Evolutionary conservation across 2,113 vertebrate genomes (phyloP).

Genomic region (Halichoeres trimaculatus): DNA sequence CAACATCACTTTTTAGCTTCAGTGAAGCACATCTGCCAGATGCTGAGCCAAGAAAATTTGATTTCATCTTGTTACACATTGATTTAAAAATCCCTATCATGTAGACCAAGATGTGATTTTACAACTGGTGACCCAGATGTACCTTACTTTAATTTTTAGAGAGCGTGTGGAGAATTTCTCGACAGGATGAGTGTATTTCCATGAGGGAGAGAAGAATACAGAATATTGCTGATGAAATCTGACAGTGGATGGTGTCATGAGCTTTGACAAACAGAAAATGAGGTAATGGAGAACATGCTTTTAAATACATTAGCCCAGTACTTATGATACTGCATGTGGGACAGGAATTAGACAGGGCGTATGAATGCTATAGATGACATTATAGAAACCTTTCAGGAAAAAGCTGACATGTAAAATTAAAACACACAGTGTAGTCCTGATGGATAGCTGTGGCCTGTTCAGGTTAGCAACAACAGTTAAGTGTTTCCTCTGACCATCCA

Average conservation of each 20-base stretch:
- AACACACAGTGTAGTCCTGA: constrained; percentile 20
- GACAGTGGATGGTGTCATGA: constrained; percentile 31
- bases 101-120: not conserved
- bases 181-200: constrained; percentile 3
- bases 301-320: constrained; percentile 38
- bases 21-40: not conserved
- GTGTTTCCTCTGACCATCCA: constrained; percentile 42
- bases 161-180: constrained; percentile 14
- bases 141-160: not conserved
- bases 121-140: not conserved
- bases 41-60: not conserved
- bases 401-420: constrained; percentile 7
- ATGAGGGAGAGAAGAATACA: constrained; percentile 29
- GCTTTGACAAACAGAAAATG: constrained; percentile 9
- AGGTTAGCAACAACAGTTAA: constrained; percentile 40
- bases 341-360: constrained; percentile 50
- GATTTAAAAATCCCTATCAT: not conserved
- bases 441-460: constrained; percentile 37
- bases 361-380: constrained; percentile 34
- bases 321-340: constrained; percentile 17
- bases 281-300: constrained; percentile 39
- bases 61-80: constrained; percentile 2
- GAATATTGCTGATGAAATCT: constrained; percentile 42
- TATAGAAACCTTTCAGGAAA: constrained; percentile 38
- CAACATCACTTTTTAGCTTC: not conserved